These are phyloP conservation scores for Dolichopus griseipennis DNA, from an alignment of 2,888 invertebrate species.

Conservation along the genomic window DNA sequence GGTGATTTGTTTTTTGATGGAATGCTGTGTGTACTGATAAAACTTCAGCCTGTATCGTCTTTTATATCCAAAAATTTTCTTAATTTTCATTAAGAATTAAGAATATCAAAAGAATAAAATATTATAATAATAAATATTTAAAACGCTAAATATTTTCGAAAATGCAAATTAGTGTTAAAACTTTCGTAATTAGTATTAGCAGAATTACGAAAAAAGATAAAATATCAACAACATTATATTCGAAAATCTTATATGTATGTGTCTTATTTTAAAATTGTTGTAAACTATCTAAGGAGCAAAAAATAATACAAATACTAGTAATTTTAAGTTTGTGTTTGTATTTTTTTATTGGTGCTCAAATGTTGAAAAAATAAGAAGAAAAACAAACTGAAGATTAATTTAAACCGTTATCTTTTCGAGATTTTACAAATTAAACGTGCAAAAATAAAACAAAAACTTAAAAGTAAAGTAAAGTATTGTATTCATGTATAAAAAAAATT, in stretches of 20 bases:
- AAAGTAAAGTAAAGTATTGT: no score
- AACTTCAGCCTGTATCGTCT: background rate
- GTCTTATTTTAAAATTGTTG: background rate
- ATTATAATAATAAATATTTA: no score
- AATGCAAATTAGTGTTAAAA: background rate
- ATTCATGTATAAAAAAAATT: no score
- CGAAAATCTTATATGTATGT: background rate
- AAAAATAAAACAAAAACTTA: no score
- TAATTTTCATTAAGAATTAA: background rate
- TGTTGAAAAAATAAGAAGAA: no score
- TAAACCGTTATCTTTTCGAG: no score
- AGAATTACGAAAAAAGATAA: background rate
- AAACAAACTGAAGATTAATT: no score
- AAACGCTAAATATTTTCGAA: background rate
- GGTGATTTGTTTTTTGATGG: background rate
- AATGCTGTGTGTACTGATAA: background rate
- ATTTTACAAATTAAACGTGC: no score
- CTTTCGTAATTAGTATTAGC: background rate
- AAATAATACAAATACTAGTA: background rate
- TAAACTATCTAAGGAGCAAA: background rate
- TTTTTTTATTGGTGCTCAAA: no score
- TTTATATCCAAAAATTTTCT: constrained; percentile 1
- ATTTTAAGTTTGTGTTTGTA: no score
- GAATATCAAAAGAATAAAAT: no score
- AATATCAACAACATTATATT: background rate